These are phyloP conservation scores for Heliconius cydno DNA, from an alignment of 2,888 invertebrate genomes.

Conservation along the genomic window DNA sequence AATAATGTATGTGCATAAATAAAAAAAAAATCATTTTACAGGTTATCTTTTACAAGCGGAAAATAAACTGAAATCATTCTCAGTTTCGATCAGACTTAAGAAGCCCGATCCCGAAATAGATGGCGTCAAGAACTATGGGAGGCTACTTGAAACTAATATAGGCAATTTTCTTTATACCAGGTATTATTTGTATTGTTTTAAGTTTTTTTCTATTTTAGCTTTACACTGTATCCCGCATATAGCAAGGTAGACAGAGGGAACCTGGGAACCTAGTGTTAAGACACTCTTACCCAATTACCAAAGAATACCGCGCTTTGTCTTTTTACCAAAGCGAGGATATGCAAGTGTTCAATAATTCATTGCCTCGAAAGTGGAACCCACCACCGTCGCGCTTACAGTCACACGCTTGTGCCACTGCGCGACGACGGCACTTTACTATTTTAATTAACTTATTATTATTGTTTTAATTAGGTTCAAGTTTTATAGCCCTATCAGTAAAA, in stretches of 20 bases:
- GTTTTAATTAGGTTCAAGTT: too few species aligned
- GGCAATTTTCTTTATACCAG: constrained; percentile 84
- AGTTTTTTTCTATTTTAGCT: neutral
- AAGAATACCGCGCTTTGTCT: neutral
- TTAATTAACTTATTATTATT: too few species aligned
- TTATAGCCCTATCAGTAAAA: neutral
- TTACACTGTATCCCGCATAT: neutral
- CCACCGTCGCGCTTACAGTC: neutral
- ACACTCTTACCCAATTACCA: neutral
- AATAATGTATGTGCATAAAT: neutral
- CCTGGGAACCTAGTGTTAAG: neutral
- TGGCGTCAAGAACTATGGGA: constrained; percentile 88
- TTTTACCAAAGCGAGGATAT: neutral
- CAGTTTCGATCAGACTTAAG: constrained; percentile 88
- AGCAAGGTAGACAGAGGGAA: too few species aligned
- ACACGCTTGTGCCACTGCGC: neutral
- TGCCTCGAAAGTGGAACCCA: neutral
- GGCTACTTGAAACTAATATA: constrained; percentile 86
- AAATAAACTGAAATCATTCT: constrained; percentile 89
- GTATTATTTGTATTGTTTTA: constrained; percentile 52
- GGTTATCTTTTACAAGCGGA: constrained; percentile 90
- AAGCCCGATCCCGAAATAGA: constrained; percentile 90
- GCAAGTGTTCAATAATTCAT: neutral
- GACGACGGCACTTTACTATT: too few species aligned
- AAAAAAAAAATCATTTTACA: constrained; percentile 54